Evolutionary conservation across 2,113 vertebrate species (phyloP).

Genomic region (Xiphophorus hellerii): DNA sequence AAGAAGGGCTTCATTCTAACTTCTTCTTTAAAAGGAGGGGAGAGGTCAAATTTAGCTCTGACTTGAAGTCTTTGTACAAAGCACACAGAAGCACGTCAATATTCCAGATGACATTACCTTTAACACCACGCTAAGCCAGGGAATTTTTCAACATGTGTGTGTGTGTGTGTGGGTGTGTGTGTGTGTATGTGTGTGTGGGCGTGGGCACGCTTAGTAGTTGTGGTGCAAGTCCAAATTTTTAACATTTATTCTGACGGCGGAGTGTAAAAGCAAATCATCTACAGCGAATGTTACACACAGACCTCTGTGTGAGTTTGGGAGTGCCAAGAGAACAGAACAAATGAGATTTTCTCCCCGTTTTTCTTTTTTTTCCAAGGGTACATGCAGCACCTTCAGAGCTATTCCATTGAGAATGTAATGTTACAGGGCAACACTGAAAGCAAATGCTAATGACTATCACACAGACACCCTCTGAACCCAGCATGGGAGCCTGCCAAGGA

Average conservation of each 20-base stretch:
- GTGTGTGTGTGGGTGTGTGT: not conserved
- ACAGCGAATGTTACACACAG: slow-evolving; percentile 10
- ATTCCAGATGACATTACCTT: not conserved
- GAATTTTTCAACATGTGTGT: not conserved
- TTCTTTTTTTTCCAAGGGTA: slow-evolving; percentile 13
- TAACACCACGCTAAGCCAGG: not conserved
- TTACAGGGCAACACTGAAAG: slow-evolving; percentile 44
- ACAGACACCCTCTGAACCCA: slow-evolving; percentile 48
- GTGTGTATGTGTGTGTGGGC: not conserved
- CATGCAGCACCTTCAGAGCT: slow-evolving; percentile 30
- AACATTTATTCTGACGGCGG: not conserved
- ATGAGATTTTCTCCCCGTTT: slow-evolving; percentile 3
- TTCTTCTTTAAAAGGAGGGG: not conserved
- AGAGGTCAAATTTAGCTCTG: not conserved
- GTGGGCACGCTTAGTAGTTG: not conserved
- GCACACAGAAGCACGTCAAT: not conserved
- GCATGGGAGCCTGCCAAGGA: slow-evolving; percentile 50
- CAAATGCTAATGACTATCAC: slow-evolving; percentile 51
- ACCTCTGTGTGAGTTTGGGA: slow-evolving; percentile 5
- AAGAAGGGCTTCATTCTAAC: not conserved
- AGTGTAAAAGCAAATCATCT: slow-evolving; percentile 8
- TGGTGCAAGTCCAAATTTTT: not conserved
- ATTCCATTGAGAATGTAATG: slow-evolving; percentile 35
- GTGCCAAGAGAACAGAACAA: slow-evolving; percentile 43
- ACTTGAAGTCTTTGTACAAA: not conserved